These are phyloP conservation scores for Mirounga angustirostris DNA, from an alignment of 2,113 vertebrate genomes.

Conservation along the genomic window DNA sequence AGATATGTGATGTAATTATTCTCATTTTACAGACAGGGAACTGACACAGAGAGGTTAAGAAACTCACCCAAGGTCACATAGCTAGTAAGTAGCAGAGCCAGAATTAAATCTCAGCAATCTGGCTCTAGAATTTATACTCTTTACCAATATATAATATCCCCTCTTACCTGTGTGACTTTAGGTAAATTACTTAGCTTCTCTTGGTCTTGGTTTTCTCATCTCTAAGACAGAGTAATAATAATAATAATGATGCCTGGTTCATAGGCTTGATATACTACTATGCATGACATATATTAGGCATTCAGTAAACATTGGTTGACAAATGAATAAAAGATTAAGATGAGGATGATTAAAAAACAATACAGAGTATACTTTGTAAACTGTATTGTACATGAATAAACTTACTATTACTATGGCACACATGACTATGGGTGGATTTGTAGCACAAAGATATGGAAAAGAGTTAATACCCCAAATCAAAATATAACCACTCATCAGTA, in stretches of 20 bases:
- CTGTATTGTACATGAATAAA: background rate
- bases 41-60: background rate
- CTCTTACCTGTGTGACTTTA: background rate
- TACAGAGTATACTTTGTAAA: background rate
- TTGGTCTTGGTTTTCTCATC: slow-evolving; percentile 33
- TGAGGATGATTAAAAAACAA: background rate
- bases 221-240: background rate
- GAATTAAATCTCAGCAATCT: background rate
- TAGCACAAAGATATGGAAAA: background rate
- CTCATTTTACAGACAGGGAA: background rate
- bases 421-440: background rate
- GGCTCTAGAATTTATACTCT: background rate
- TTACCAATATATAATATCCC: background rate
- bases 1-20: background rate
- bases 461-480: slow-evolving; percentile 22
- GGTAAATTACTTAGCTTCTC: background rate
- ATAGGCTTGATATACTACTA: background rate
- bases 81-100: background rate
- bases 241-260: background rate
- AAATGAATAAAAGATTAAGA: slow-evolving; percentile 15
- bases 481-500: background rate
- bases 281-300: background rate
- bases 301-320: slow-evolving; percentile 1
- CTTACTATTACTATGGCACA: background rate
- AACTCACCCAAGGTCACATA: background rate